Conservation (phyloP, 2,888 invertebrate genomes). For the Eristalis intricaria region DNA sequence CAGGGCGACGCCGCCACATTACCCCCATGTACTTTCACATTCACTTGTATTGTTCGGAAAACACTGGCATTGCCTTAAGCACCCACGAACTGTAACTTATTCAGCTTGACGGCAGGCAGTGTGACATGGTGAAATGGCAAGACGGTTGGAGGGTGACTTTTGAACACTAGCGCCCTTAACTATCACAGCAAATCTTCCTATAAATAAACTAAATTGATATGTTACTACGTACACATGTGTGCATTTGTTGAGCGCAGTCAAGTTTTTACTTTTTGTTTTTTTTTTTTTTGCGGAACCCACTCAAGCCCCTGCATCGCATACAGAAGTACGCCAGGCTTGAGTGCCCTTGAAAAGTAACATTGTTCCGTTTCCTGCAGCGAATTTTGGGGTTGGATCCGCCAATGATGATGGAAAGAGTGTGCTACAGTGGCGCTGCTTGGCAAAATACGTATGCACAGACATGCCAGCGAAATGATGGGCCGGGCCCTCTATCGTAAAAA, state of each 20-base stretch:
- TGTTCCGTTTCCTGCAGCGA: conserved; percentile 25
- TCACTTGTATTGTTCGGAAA: conserved; percentile 25
- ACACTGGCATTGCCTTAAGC: conserved; percentile 30
- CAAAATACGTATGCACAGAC: conserved; percentile 63
- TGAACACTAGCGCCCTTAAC: conserved; percentile 14
- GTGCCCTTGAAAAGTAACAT: conserved; percentile 62
- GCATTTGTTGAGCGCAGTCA: neutral
- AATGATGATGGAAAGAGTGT: conserved; percentile 21
- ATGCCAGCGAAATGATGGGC: conserved; percentile 60
- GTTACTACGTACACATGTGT: neutral
- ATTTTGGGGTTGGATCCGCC: conserved; percentile 32
- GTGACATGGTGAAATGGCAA: neutral
- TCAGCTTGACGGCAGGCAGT: neutral
- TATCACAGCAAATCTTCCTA: conserved; percentile 54
- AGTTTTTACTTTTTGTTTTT: too few relatives aligned
- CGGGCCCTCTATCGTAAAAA: conserved; percentile 7
- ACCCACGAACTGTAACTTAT: conserved; percentile 52
- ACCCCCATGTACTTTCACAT: conserved; percentile 23
- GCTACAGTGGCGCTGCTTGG: conserved; percentile 6
- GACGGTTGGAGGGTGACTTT: conserved; percentile 3
- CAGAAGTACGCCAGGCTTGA: conserved; percentile 44
- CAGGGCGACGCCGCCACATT: conserved; percentile 12
- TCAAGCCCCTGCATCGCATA: neutral
- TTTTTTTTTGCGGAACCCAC: neutral
- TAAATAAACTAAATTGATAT: conserved; percentile 62